These are phyloP conservation scores for Argyresthia albistria DNA, from an alignment of 2,888 invertebrate species.

Conservation along the genomic window DNA sequence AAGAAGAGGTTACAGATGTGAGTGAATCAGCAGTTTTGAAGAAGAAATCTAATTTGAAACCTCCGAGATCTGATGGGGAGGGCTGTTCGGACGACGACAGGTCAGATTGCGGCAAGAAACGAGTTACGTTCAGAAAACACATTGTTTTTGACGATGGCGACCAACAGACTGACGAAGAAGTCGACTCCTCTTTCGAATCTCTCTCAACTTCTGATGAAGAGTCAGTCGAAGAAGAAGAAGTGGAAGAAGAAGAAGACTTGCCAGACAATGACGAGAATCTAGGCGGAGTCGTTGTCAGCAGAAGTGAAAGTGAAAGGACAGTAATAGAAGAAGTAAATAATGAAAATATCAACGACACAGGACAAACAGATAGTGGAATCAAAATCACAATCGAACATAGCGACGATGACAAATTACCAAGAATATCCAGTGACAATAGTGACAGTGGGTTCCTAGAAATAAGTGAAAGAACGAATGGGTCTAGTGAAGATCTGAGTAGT, in stretches of 20 bases:
- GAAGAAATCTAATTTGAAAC: constrained; percentile 57
- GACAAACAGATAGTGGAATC: constrained; percentile 20
- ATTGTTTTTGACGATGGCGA: constrained; percentile 68
- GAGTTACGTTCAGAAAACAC: constrained; percentile 60
- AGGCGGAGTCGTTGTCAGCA: constrained; percentile 27
- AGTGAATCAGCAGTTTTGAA: constrained; percentile 32
- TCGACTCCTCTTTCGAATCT: constrained; percentile 55
- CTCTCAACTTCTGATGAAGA: constrained; percentile 45
- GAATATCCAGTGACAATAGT: constrained; percentile 61
- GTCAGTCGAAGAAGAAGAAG: constrained; percentile 31
- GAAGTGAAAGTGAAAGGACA: constrained; percentile 33
- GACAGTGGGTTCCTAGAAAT: constrained; percentile 63
- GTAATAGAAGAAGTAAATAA: constrained; percentile 39
- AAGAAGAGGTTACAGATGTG: constrained; percentile 15
- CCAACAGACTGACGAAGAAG: constrained; percentile 57
- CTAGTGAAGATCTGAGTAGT: constrained; percentile 36
- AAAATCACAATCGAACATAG: constrained; percentile 37
- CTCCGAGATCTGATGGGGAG: constrained; percentile 51
- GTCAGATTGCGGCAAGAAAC: constrained; percentile 56
- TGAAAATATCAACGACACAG: constrained; percentile 10
- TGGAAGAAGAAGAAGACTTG: constrained; percentile 28
- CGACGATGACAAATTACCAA: constrained; percentile 28
- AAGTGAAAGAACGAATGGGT: constrained; percentile 43
- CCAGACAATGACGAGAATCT: constrained; percentile 43
- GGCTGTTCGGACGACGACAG: constrained; percentile 59